phyloP scores from a whole-genome alignment of 1,140 invertebrate genomes.

The Philotrypesis tridentata region DNA sequence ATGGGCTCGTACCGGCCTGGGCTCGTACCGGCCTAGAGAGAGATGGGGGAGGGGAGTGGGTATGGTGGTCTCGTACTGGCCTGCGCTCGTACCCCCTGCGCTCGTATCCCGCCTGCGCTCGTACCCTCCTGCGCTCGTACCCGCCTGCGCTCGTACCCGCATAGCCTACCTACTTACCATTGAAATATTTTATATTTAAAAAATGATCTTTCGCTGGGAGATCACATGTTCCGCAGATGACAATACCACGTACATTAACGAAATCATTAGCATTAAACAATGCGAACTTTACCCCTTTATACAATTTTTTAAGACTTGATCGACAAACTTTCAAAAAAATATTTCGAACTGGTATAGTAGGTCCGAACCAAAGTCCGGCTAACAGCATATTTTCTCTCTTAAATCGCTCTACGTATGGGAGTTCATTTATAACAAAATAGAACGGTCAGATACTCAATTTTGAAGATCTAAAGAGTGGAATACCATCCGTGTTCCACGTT shows the following conservation, averaged over 20 bases:
- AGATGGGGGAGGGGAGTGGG: no score
- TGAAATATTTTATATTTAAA: conserved; percentile 36
- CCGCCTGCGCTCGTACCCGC: no score
- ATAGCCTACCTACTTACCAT: no score
- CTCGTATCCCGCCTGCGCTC: no score
- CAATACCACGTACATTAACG: background rate
- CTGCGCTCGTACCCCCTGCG: no score
- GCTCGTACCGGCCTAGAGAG: no score
- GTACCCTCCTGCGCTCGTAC: no score
- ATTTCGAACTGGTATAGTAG: background rate
- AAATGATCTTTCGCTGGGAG: conserved; percentile 30
- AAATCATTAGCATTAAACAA: background rate
- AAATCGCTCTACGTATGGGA: background rate
- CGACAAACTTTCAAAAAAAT: background rate
- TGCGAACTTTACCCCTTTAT: background rate
- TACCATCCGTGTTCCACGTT: background rate
- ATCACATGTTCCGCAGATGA: conserved; percentile 36
- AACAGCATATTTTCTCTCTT: conserved; percentile 1
- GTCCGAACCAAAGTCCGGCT: background rate
- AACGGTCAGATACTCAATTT: background rate
- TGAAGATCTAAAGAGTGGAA: background rate
- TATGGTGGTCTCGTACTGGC: no score
- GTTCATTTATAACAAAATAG: background rate
- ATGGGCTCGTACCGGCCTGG: no score
- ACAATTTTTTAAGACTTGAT: background rate